phyloP scores from a whole-genome alignment of 2,797 vertebrate genomes.

The Melanotaenia trifasciata region DNA sequence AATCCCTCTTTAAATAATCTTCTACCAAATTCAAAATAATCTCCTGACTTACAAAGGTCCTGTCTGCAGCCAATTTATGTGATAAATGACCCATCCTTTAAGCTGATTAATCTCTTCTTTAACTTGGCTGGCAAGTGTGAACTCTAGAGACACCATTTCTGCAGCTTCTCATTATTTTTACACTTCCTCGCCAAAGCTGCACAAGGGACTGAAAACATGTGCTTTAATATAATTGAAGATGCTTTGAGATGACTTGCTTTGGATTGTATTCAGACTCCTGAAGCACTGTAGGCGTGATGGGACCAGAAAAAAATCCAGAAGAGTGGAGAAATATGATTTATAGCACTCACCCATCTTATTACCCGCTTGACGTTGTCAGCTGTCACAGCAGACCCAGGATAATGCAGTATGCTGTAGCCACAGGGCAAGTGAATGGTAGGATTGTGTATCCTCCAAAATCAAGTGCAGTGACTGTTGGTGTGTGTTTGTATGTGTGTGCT shows the following conservation, averaged over 20 bases:
- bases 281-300: neutral
- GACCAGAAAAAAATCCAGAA: neutral
- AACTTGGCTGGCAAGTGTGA: conserved; percentile 40
- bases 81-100: conserved; percentile 42
- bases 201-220: conserved; percentile 14
- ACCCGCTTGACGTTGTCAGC: conserved; percentile 39
- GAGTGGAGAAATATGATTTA: conserved; percentile 21
- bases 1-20: neutral
- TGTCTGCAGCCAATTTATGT: conserved; percentile 29
- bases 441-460: conserved; percentile 18
- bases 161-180: conserved; percentile 44
- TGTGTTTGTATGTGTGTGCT: neutral
- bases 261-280: conserved; percentile 6
- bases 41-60: conserved; percentile 1
- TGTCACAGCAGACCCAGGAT: conserved; percentile 24
- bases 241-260: conserved; percentile 14
- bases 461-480: conserved; percentile 13
- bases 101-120: conserved; percentile 41
- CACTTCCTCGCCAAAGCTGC: neutral
- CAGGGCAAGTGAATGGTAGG: conserved; percentile 25
- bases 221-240: conserved; percentile 18
- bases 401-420: conserved; percentile 29
- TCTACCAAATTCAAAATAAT: conserved; percentile 5
- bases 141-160: conserved; percentile 21
- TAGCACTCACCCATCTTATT: conserved; percentile 44